phyloP scores from a whole-genome alignment of 2,888 invertebrate species.

The Frankliniella intonsa region DNA sequence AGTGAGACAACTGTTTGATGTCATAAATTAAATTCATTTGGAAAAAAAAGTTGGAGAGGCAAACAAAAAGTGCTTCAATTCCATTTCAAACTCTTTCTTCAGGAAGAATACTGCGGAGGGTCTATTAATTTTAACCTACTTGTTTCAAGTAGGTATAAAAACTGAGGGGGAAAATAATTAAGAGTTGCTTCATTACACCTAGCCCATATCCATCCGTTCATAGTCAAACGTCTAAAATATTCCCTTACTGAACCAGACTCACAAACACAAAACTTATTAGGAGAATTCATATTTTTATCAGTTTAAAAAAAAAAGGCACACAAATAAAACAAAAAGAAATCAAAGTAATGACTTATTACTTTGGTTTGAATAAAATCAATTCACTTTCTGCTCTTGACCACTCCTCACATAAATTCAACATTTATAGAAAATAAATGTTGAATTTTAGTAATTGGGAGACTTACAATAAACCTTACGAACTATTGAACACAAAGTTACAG shows the following conservation, averaged over 20 bases:
- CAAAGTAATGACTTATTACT: not conserved
- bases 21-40: not conserved
- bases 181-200: not conserved
- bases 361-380: slow-evolving; percentile 18
- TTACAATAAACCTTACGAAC: not conserved
- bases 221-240: not conserved
- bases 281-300: no score
- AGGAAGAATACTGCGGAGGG: not conserved
- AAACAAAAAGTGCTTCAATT: slow-evolving; percentile 10
- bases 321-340: not conserved
- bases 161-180: not conserved
- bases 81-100: not conserved
- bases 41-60: not conserved
- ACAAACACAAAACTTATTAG: no score
- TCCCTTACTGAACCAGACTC: no score
- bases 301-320: not conserved
- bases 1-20: not conserved
- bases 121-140: not conserved
- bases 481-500: not conserved
- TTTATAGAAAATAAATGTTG: not conserved
- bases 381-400: slow-evolving; percentile 16
- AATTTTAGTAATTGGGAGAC: not conserved
- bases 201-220: not conserved
- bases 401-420: not conserved
- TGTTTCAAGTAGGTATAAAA: not conserved